Evolutionary conservation across 2,797 vertebrate species (phyloP), one percentile per base, ranked within the genome.

Genomic region (Cottoperca gobio): DNA sequence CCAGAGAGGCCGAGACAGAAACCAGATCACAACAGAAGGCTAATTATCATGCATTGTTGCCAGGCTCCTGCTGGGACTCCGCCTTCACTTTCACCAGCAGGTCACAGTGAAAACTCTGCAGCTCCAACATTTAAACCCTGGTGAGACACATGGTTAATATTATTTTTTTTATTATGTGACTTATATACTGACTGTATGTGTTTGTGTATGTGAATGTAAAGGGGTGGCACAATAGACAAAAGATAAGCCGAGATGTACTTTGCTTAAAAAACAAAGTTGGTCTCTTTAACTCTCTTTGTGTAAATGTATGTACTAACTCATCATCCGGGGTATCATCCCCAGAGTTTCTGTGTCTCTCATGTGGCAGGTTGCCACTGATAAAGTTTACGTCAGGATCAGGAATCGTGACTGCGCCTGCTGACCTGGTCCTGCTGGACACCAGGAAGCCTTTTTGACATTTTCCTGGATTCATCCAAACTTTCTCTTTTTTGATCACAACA

Each of bases 31-130:
- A 89, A 83, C 79, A 92, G 81, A 84, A 46, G 76, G 78, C 86
- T 92, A 92, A 93, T 94, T 92, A 87, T 62, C 83, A 88, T 84
- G 82, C 64, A 76, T 85, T 87, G 86, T 87, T 75, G 67, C 78
- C 1, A 78, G 49, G 42, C 73, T 67, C 82, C 80, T 76, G 81
- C 83, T 87, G 86, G 42, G 82, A 69, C 64, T 48, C 61, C 8
- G 49, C 73, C 69, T 70, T 59, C 72, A 54, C 85, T 83, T 73
- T 87, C 72, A 84, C 39, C 82, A n/a, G 17, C 21, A 26, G 72
- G 71, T 81, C 39, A 48, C 57, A 14, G 62, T 1, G 37, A 77
- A 61, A 66, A 21, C 53, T 59, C 37, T 6, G 42, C 79, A 79
- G 76, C 79, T 21, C 31, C 55, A 66, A 6, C 69, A 31, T 45